phyloP scores from a whole-genome alignment of 2,797 vertebrate genomes.

The Okamejei kenojei region DNA sequence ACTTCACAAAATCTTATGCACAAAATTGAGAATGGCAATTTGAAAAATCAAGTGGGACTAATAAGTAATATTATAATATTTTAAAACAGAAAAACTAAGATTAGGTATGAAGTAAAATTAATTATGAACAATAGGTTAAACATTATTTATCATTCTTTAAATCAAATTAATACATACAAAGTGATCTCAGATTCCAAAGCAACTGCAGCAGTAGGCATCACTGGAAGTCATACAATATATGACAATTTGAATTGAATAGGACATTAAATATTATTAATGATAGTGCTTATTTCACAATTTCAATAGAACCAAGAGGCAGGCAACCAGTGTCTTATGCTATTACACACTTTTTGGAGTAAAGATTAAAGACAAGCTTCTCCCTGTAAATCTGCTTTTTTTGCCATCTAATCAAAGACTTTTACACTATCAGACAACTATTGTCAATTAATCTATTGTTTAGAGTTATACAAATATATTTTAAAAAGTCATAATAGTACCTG shows the following conservation, averaged over 20 bases:
- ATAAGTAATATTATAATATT: not conserved
- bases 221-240: not conserved
- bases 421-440: too few relatives aligned
- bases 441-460: too few relatives aligned
- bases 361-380: too few relatives aligned
- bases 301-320: too few relatives aligned
- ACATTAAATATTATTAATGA: not conserved
- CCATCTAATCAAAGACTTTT: too few relatives aligned
- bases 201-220: not conserved
- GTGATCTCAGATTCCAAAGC: not conserved
- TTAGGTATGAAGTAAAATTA: not conserved
- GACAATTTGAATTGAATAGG: not conserved
- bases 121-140: not conserved
- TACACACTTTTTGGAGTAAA: too few relatives aligned
- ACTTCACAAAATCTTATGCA: not conserved
- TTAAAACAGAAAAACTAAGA: not conserved
- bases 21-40: not conserved
- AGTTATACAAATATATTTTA: too few relatives aligned
- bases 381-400: too few relatives aligned
- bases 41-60: not conserved
- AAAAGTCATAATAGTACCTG: too few relatives aligned
- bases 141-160: not conserved
- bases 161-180: not conserved
- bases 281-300: too few relatives aligned
- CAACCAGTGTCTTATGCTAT: too few relatives aligned